phyloP scores from a whole-genome alignment of 2,113 vertebrate genomes.

The Tursiops truncatus region DNA sequence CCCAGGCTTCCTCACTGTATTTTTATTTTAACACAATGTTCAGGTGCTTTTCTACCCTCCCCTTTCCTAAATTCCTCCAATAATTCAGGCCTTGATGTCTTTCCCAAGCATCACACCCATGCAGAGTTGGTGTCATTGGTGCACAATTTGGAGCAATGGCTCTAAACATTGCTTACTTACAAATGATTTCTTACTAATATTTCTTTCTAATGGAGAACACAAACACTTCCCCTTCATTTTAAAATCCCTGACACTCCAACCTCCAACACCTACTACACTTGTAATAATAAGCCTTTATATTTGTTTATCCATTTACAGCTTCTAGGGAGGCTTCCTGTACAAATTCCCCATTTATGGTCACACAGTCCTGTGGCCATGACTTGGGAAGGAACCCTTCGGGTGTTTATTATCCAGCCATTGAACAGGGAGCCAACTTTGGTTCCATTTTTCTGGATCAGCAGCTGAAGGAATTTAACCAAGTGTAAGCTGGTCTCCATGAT shows the following conservation, averaged over 20 bases:
- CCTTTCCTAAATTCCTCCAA: not conserved
- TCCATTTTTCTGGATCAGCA: slow-evolving; percentile 45
- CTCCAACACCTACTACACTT: not conserved
- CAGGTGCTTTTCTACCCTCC: slow-evolving; percentile 43
- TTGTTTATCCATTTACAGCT: not conserved
- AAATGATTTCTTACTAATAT: slow-evolving; percentile 4
- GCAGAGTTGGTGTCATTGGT: not conserved
- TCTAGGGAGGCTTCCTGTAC: not conserved
- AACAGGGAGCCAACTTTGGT: not conserved
- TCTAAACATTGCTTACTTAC: not conserved
- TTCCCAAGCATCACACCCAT: not conserved
- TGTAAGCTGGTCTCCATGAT: not conserved
- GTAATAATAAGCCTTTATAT: not conserved
- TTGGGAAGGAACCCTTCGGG: not conserved
- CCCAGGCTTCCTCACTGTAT: not conserved
- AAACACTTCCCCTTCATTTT: not conserved
- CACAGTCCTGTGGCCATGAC: not conserved
- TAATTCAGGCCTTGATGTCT: not conserved
- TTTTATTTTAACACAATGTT: slow-evolving; percentile 35
- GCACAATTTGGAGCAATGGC: not conserved
- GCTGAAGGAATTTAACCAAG: slow-evolving; percentile 35
- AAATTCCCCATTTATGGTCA: not conserved
- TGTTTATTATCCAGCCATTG: not conserved
- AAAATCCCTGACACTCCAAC: not conserved
- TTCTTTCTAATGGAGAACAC: not conserved